Evolutionary conservation across 2,113 vertebrate species (phyloP), one percentile per base, ranked within the genome.

Genomic region (Macheiramphus alcinus): DNA sequence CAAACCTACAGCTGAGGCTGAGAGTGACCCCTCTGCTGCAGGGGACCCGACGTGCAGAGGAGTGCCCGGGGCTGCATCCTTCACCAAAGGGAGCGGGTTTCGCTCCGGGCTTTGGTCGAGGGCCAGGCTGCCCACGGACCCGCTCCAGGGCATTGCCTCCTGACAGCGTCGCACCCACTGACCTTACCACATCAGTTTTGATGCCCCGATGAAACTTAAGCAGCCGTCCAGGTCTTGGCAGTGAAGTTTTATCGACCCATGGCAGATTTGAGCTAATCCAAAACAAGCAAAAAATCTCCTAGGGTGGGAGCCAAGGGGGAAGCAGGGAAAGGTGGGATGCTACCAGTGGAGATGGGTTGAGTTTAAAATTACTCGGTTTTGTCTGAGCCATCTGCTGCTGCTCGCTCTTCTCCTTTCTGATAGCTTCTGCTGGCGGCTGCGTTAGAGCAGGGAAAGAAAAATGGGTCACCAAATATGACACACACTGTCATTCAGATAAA

Each of bases 151-250:
- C 40, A 21, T 10, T 27, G 40, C 7, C 26, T 45, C 16, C 56
- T 7, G 26, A 6, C 62, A 40, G 36, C 47, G 8, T 31, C 1
- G 0, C 68, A 29, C 48, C 20, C 36, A 1, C 29, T 23, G n/a
- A 2, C 22, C 55, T 21, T 10, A 21, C 16, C 29, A 2, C 65
- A 6, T 3, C 42, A 2, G 3, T 27, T 47, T 2, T 5, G 1
- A 3, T 1, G 12, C 43, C 55, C 50, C 11, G 7, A 0, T 5
- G 32, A 13, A 73, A 23, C 20, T 26, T 9, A 3, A 78, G 40
- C 5, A 13, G 32, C n/a, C 11, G 0, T 0, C 43, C 16, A 6
- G 21, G 13, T 50, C 72, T n/a, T 16, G 45, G 25, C 61, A 36
- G 3, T 8, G 9, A 26, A 40, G 38, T 8, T 81, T 80, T 38